Percentiles rank a stretch among this genome's conserved stretches.
phyloP scores from a whole-genome alignment of 2,888 invertebrate species.

The Lamellibrachia columna region DNA sequence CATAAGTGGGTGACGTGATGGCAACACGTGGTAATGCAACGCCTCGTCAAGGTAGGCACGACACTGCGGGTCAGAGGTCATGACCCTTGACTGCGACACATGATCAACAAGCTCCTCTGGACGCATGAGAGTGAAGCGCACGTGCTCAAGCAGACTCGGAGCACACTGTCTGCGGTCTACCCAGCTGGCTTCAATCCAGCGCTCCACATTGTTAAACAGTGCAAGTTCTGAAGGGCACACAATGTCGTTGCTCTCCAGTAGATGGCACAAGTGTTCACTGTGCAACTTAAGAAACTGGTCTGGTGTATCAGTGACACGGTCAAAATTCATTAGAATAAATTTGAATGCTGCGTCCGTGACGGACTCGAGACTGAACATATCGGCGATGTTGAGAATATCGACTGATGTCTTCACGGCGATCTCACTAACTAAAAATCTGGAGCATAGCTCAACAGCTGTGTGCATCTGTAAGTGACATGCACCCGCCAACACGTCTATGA shows the following conservation, averaged over 20 bases:
- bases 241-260: conserved; percentile 29
- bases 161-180: conserved; percentile 20
- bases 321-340: conserved; percentile 30
- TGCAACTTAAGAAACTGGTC: conserved; percentile 33
- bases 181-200: conserved; percentile 33
- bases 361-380: conserved; percentile 28
- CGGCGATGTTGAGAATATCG: conserved; percentile 35
- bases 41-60: conserved; percentile 33
- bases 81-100: conserved; percentile 27
- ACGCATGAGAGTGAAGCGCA: conserved; percentile 33
- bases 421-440: conserved; percentile 32
- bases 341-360: conserved; percentile 27
- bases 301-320: conserved; percentile 28
- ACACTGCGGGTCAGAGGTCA: conserved; percentile 28
- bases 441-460: conserved; percentile 30
- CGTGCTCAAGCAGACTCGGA: conserved; percentile 27
- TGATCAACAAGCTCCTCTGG: conserved; percentile 36
- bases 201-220: conserved; percentile 27
- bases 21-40: conserved; percentile 35
- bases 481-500: conserved; percentile 32
- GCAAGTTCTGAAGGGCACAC: conserved; percentile 24
- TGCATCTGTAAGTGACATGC: conserved; percentile 36
- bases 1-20: conserved; percentile 32
- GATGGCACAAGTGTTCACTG: conserved; percentile 24
- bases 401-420: conserved; percentile 30